Base-by-base conservation (phyloP, 1,140 invertebrate genomes). In the Drosophila tani region DNA sequence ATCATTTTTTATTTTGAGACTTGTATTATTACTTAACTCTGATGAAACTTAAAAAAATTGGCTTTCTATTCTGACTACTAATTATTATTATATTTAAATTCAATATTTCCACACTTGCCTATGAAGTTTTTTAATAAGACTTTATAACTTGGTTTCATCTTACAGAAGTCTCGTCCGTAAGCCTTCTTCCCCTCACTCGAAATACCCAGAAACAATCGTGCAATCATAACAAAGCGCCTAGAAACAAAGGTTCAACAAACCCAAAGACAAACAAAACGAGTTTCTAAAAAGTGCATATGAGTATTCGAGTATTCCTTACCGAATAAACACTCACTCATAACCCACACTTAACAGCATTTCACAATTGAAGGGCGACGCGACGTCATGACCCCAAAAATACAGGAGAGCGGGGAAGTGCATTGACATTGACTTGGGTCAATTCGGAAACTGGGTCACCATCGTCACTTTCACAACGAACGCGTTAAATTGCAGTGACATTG, bases 261-360 rank as follows among this genome's bases (percentile, higher is more conserved):
- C 79, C 66, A 60, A 19, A 71, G 27, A n/a, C 21, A 65, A 43
- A 21, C 47, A 79, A 85, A 87, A 87, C 83, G 50, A 59, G 82
- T 83, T 84, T 55, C 46, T 15, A 41, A 9, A 24, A 43, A 80
- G 40, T 81, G 71, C 77, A 75, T 70, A 38, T 32, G 56, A 24
- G 56, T 49, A 21, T 58, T 55, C 19, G 8, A 24, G 19, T 56
- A 41, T 38, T 14, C 4, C 12, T 38, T 40, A 24, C 32, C 0
- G 9, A 11, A 11, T 35, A 11, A 35, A 11, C 32, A 35, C 9
- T 56, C 49, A 11, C 46, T 24, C 17, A 35, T 14, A 60, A 41
- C 65, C 59, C 63, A 64, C 21, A 43, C 46, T 43, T 14, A 14
- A 2, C 14, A 1, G n/a, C 66, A 79, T 79, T 79, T 79, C 76